phyloP scores from a whole-genome alignment of 2,113 vertebrate genomes.

The human region GRCh38 chr2:56745001-56745500 shows the following conservation, averaged over 20 bases:
- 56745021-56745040: neutral
- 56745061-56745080: neutral
- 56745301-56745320: neutral
- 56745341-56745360: neutral
- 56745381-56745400: neutral
- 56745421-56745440: neutral
- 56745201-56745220: neutral
- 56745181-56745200: neutral
- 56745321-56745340: neutral
- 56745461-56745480: neutral
- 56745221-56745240: neutral
- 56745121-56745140: neutral
- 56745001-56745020: neutral
- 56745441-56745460: neutral
- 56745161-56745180: neutral
- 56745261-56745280: neutral
- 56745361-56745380: neutral
- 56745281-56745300: neutral
- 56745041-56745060: neutral
- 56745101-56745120: neutral
- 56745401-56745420: neutral
- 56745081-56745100: neutral
- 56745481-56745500: neutral
- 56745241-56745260: neutral
- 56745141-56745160: neutral